These are phyloP conservation scores for Dicycla oo DNA, from an alignment of 2,888 invertebrate species.

Conservation along the genomic window DNA sequence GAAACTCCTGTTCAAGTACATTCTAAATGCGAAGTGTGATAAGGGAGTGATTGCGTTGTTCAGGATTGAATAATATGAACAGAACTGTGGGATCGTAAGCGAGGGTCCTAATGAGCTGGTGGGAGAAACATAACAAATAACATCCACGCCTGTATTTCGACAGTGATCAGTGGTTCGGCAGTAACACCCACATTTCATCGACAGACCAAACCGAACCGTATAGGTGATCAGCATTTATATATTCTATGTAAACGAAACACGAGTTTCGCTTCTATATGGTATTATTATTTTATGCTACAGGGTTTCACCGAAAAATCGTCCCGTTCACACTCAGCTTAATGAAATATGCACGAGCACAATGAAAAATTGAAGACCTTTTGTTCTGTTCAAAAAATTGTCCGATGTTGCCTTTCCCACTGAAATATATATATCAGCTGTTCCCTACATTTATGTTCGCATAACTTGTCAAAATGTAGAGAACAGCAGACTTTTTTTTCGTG, in stretches of 20 bases:
- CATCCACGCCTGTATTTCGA: too few relatives aligned
- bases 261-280: too few relatives aligned
- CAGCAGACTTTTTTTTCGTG: too few relatives aligned
- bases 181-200: too few relatives aligned
- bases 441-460: too few relatives aligned
- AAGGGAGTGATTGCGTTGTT: neutral
- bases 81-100: neutral
- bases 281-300: neutral
- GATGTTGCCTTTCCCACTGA: neutral
- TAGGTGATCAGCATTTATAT: too few relatives aligned
- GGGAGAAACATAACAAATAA: too few relatives aligned
- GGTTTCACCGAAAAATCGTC: constrained; percentile 2
- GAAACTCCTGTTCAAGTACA: neutral
- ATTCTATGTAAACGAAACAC: too few relatives aligned
- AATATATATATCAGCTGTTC: too few relatives aligned
- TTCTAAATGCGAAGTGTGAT: neutral
- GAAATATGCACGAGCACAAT: constrained; percentile 26
- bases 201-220: too few relatives aligned
- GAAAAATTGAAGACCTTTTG: constrained; percentile 1
- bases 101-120: neutral
- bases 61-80: neutral
- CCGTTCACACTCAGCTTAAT: constrained; percentile 19
- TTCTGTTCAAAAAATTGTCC: neutral
- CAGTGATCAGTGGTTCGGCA: too few relatives aligned
- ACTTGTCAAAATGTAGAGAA: too few relatives aligned